Evolutionary conservation across 23 tunicate species (phyloP).

Genomic region (Ascidia mentula): DNA sequence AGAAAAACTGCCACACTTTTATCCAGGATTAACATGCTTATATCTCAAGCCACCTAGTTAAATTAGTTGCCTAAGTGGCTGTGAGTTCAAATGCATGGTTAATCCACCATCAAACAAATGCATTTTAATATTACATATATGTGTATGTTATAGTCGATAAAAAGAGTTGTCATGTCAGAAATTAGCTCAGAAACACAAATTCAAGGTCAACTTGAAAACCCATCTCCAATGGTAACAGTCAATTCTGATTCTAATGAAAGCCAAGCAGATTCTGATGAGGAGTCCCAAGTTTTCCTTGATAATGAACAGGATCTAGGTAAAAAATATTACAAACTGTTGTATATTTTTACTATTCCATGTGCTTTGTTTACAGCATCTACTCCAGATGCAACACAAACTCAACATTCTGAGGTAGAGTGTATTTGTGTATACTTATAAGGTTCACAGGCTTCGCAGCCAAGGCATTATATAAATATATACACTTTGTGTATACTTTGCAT

Average conservation of each 20-base stretch:
- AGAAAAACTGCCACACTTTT: too few species aligned
- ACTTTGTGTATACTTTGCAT: too few species aligned
- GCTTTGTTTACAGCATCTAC: too few species aligned
- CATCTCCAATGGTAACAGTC: not conserved
- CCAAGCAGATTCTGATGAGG: not conserved
- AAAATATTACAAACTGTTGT: too few species aligned
- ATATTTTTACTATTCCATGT: too few species aligned
- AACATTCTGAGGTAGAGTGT: too few species aligned
- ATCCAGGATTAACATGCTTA: not conserved
- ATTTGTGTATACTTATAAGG: too few species aligned
- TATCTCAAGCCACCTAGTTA: not conserved
- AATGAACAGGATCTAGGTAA: too few species aligned
- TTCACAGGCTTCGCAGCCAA: too few species aligned
- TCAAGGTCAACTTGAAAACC: not conserved
- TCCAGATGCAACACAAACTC: too few species aligned
- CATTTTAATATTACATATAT: not conserved
- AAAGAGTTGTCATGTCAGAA: not conserved
- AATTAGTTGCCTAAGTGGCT: not conserved
- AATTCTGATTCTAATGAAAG: not conserved
- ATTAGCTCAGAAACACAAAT: not conserved
- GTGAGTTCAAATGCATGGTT: conserved; percentile 18
- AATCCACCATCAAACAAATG: not conserved
- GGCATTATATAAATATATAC: too few species aligned
- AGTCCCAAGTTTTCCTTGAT: too few species aligned
- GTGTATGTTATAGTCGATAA: not conserved